Percentiles rank a stretch among this genome's conserved stretches.
These are phyloP conservation scores for Gymnobelideus leadbeateri DNA, from an alignment of 2,113 vertebrate species.

Conservation along the genomic window DNA sequence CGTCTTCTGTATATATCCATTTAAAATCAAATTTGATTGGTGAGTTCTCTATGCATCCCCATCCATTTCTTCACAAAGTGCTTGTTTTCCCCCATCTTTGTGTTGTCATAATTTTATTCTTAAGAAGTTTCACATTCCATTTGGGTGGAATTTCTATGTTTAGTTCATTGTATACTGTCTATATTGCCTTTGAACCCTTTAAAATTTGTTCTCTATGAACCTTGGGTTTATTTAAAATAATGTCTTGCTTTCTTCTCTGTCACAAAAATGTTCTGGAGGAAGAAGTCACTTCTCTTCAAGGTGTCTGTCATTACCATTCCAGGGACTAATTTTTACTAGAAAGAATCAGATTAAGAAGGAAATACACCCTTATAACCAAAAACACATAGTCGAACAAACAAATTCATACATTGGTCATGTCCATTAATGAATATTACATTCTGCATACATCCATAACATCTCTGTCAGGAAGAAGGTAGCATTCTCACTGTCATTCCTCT, in stretches of 20 bases:
- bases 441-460: neutral
- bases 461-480: neutral
- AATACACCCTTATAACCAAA: neutral
- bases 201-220: neutral
- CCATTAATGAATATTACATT: neutral
- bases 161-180: neutral
- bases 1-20: neutral
- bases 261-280: neutral
- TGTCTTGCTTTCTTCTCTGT: neutral
- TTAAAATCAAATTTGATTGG: neutral
- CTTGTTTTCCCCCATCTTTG: neutral
- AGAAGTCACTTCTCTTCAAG: neutral
- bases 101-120: neutral
- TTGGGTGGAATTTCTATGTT: neutral
- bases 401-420: neutral
- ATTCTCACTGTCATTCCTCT: neutral
- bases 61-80: neutral
- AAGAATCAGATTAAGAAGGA: neutral
- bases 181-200: neutral
- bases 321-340: neutral
- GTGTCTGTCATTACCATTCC: neutral
- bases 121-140: neutral
- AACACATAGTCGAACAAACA: neutral
- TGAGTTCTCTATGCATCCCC: neutral
- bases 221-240: neutral